phyloP scores from a whole-genome alignment of 2,888 invertebrate genomes.

The Tanaodytes sp. region DNA sequence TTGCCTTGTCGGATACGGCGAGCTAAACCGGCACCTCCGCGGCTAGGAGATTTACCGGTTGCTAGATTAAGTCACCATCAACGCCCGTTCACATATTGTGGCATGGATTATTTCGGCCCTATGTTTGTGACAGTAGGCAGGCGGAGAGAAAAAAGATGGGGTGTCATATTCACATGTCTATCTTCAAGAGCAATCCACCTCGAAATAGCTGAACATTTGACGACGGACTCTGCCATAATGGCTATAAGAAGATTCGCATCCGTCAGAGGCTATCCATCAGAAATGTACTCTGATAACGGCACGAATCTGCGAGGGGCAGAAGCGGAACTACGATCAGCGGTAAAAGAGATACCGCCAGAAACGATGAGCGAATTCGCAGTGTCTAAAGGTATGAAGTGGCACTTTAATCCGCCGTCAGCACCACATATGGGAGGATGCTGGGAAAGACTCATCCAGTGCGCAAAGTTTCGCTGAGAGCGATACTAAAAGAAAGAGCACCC shows the following conservation, averaged over 20 bases:
- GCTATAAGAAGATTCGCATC: slow-evolving; percentile 4
- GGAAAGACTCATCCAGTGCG: too few relatives aligned
- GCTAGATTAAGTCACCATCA: slow-evolving; percentile 11
- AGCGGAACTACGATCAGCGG: background rate
- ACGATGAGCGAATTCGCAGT: too few relatives aligned
- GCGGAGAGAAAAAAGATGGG: slow-evolving; percentile 52
- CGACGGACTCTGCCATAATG: slow-evolving; percentile 42
- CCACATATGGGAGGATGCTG: too few relatives aligned
- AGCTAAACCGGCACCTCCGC: slow-evolving; percentile 19
- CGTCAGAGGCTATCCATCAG: background rate
- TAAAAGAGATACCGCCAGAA: too few relatives aligned
- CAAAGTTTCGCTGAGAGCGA: too few relatives aligned
- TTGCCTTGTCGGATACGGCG: slow-evolving; percentile 22
- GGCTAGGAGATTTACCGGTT: slow-evolving; percentile 5
- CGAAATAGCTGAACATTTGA: background rate
- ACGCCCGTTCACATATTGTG: slow-evolving; percentile 6
- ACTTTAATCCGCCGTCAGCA: too few relatives aligned
- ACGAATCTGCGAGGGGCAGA: slow-evolving; percentile 48
- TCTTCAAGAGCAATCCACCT: background rate
- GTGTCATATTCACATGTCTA: background rate
- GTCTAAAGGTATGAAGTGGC: too few relatives aligned
- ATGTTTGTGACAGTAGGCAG: slow-evolving; percentile 47
- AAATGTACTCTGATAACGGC: slow-evolving; percentile 51
- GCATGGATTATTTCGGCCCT: slow-evolving; percentile 44
- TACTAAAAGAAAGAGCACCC: too few relatives aligned